Evolutionary conservation across 1,140 invertebrate species (phyloP), one percentile per base, ranked within the genome.

Genomic region (Probaryconus sp.): DNA sequence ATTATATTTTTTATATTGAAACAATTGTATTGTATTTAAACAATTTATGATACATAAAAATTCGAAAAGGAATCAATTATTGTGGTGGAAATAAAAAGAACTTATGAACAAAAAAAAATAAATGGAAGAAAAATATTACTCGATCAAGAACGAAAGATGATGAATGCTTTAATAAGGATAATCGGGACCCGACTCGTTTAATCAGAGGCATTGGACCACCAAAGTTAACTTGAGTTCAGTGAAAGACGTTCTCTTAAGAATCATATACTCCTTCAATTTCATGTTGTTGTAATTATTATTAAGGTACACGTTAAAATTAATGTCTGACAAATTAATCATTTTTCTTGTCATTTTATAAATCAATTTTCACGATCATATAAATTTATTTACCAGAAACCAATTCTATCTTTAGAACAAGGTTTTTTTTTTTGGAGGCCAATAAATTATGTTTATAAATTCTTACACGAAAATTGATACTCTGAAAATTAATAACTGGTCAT

Each of bases 121-220:
- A 47, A 18, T 18, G 61, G 24, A 38, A 60, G 24, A 67, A 70
- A n/a, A 51, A 58, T 71, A 71, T 76, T 68, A 72, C 58, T 76
- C 56, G 74, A 76, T 76, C 63, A 64, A 28, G 38, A 38, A 64
- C 75, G 80, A 82, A 82, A 75, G 78, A 77, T 64, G 77, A 77
- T 76, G 76, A 40, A 74, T 72, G 71, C 77, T 77, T 80, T 82
- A 84, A 83, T 82, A 79, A 70, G 69, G 78, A 83, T 84, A 84
- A 84, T 84, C 77, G 78, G 78, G 38, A 77, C 64, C 78, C 55
- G 79, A 82, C 80, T 80, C 76, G 70, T 78, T 83, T 80, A 79
- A 83, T 83, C 82, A 83, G 81, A 79, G 56, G 67, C 73, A 75
- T 79, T 71, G 45, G 68, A 68, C 48, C 63, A 68, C 60, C 58